Evolutionary conservation across 2,888 invertebrate species (phyloP).

Genomic region (Koerneria pararmatus): DNA sequence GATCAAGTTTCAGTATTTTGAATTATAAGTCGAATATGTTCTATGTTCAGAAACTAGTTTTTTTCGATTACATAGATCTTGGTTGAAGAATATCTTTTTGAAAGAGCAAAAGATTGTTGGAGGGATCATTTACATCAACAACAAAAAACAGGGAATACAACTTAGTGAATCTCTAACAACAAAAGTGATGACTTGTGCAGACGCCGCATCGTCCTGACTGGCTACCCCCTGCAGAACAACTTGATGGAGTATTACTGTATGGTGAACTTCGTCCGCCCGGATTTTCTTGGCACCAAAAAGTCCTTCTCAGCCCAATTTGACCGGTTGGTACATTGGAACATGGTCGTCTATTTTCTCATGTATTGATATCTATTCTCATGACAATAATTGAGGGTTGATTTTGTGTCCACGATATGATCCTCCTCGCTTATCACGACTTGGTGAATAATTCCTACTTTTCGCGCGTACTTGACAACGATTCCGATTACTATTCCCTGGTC

Average conservation of each 20-base stretch:
- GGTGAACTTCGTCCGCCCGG: slow-evolving; percentile 89
- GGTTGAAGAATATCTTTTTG: background rate
- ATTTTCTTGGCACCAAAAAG: slow-evolving; percentile 89
- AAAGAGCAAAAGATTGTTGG: background rate
- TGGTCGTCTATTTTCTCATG: too few relatives aligned
- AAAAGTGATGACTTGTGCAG: slow-evolving; percentile 61
- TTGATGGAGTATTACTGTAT: slow-evolving; percentile 68
- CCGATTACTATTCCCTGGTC: too few relatives aligned
- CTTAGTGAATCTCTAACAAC: background rate
- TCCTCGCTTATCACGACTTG: too few relatives aligned
- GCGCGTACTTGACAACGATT: too few relatives aligned
- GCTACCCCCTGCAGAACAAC: slow-evolving; percentile 96
- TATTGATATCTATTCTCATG: too few relatives aligned
- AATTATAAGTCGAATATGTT: too few relatives aligned
- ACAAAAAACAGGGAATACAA: background rate
- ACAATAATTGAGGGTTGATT: too few relatives aligned
- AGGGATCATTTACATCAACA: background rate
- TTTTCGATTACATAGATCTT: background rate
- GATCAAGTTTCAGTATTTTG: too few relatives aligned
- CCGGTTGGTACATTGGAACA: too few relatives aligned
- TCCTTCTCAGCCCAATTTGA: slow-evolving; percentile 99
- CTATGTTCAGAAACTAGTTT: background rate
- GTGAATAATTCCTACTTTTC: too few relatives aligned
- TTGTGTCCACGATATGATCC: too few relatives aligned
- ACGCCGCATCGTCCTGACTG: slow-evolving; percentile 88